These are phyloP conservation scores for Thecocarcelia acutangulata DNA, from an alignment of 2,888 invertebrate genomes.

Conservation along the genomic window DNA sequence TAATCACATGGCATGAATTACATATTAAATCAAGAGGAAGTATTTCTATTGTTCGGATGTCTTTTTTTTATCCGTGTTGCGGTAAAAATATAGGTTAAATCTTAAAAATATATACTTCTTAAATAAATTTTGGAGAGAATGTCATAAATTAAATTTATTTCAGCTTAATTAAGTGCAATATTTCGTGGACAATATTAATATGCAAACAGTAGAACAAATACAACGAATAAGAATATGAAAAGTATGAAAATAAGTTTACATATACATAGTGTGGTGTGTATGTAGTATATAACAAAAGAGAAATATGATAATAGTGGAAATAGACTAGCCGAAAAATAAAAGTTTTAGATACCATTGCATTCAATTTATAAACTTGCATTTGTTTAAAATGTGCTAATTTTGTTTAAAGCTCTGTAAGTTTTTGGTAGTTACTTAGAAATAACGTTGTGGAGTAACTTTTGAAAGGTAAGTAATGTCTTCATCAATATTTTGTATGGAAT, in stretches of 20 bases:
- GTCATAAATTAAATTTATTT: background rate
- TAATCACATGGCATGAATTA: slow-evolving; percentile 32
- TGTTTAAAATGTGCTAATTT: slow-evolving; percentile 7
- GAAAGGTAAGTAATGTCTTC: slow-evolving; percentile 16
- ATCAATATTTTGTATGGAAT: slow-evolving; percentile 5
- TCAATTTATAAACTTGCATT: background rate
- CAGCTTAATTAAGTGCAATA: background rate
- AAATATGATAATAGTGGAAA: slow-evolving; percentile 33
- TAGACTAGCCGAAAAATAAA: slow-evolving; percentile 32
- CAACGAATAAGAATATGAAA: slow-evolving; percentile 36
- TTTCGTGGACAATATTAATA: background rate
- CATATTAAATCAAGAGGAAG: slow-evolving; percentile 16
- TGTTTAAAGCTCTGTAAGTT: background rate
- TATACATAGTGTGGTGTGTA: slow-evolving; percentile 9
- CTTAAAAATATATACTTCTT: slow-evolving; percentile 41
- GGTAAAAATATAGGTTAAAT: slow-evolving; percentile 57
- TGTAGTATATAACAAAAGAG: slow-evolving; percentile 28
- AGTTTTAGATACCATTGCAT: slow-evolving; percentile 34
- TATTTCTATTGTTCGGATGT: slow-evolving; percentile 30
- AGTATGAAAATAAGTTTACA: slow-evolving; percentile 22
- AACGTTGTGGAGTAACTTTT: too few species aligned
- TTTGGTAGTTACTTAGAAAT: too few species aligned
- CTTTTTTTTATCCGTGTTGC: slow-evolving; percentile 34
- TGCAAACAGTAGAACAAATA: background rate
- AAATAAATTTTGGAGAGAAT: slow-evolving; percentile 9